Evolutionary conservation across 53 echinoderm and acorn worm genomes (phyloP).

Genomic region (Actinopyga echinites): DNA sequence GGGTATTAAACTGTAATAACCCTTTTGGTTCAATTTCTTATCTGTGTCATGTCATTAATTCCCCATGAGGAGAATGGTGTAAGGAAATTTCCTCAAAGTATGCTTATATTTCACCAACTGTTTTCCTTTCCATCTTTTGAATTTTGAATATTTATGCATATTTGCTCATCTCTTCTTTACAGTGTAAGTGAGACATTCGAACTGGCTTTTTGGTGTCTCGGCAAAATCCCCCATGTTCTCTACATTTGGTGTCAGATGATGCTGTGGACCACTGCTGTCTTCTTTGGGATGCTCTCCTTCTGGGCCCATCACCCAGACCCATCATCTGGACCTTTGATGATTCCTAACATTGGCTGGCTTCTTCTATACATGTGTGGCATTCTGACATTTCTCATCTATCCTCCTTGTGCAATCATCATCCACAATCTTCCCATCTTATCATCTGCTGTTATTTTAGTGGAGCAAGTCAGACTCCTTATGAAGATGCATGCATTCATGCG

Average conservation of each 20-base stretch:
- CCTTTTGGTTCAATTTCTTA: too few relatives aligned
- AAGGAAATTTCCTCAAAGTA: too few relatives aligned
- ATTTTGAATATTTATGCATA: too few relatives aligned
- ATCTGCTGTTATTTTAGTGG: slow-evolving; percentile 68
- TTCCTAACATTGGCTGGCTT: slow-evolving; percentile 76
- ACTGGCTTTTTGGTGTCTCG: slow-evolving; percentile 78
- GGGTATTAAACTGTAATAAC: too few relatives aligned
- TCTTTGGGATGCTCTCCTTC: slow-evolving; percentile 75
- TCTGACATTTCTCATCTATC: slow-evolving; percentile 62
- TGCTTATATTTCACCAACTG: too few relatives aligned
- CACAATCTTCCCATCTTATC: slow-evolving; percentile 83
- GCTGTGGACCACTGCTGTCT: slow-evolving; percentile 86
- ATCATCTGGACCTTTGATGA: slow-evolving; percentile 40
- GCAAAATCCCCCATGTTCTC: slow-evolving; percentile 85
- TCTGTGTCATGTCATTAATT: too few relatives aligned
- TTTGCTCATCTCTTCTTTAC: too few relatives aligned
- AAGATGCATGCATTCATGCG: slow-evolving; percentile 94
- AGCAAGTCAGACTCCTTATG: slow-evolving; percentile 89
- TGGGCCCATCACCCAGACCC: slow-evolving; percentile 68
- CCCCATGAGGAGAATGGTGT: too few relatives aligned
- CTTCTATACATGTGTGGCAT: slow-evolving; percentile 63
- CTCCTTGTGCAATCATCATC: slow-evolving; percentile 55
- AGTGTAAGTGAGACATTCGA: slow-evolving; percentile 76
- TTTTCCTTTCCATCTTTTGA: too few relatives aligned
- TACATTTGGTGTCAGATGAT: slow-evolving; percentile 98